phyloP scores from a whole-genome alignment of 2,888 invertebrate genomes.

The Acanthacorydalis orientalis region DNA sequence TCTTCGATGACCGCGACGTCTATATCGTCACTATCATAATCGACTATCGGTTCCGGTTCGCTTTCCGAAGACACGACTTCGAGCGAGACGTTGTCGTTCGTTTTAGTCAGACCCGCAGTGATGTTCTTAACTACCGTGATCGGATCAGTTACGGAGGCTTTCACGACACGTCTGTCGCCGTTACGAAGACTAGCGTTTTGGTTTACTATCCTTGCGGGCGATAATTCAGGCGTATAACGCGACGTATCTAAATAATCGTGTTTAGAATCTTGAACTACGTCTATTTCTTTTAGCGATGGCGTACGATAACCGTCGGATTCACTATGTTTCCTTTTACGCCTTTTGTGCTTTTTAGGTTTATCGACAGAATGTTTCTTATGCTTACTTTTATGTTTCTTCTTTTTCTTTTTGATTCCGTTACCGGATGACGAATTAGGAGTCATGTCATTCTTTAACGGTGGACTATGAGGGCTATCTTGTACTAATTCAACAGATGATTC shows the following conservation, averaged over 20 bases:
- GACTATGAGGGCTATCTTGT: not conserved
- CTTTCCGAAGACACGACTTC: conserved; percentile 53
- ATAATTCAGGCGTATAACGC: conserved; percentile 24
- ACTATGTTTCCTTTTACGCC: conserved; percentile 34
- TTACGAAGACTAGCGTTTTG: not conserved
- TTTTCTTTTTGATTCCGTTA: conserved; percentile 38
- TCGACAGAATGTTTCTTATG: conserved; percentile 31
- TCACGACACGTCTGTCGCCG: conserved; percentile 7
- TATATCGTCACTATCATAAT: conserved; percentile 52
- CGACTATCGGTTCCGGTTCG: conserved; percentile 41
- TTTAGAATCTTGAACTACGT: conserved; percentile 24
- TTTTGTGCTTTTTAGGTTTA: conserved; percentile 44
- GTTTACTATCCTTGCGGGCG: conserved; percentile 11
- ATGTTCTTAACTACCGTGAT: conserved; percentile 31
- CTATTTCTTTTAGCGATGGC: conserved; percentile 17
- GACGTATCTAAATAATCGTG: conserved; percentile 17
- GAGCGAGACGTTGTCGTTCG: conserved; percentile 25
- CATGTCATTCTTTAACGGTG: not conserved
- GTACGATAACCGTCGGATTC: conserved; percentile 12
- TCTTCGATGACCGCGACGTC: conserved; percentile 61
- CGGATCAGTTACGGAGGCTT: conserved; percentile 18
- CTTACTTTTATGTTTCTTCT: conserved; percentile 40
- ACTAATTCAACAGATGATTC: conserved; percentile 5
- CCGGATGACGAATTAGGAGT: conserved; percentile 1
- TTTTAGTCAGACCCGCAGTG: conserved; percentile 25